Base-by-base conservation (phyloP, 1,140 invertebrate genomes). In the Trachymyrmex septentrionalis region DNA sequence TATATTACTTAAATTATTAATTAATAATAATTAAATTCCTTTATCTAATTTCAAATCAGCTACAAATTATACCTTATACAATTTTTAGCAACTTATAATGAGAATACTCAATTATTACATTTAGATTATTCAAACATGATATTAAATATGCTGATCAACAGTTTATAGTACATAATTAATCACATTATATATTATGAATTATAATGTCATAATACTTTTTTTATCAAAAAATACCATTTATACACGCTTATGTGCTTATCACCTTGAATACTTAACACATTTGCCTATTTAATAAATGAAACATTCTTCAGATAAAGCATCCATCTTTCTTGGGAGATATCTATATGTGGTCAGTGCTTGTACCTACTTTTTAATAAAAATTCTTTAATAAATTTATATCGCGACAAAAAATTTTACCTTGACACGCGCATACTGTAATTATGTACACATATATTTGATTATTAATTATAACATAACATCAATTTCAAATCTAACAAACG, bases 141-240 rank as follows among this genome's bases (percentile, higher is more conserved):
- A 34, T 4, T 55, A 21, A 24, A 30, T 48, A 64, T 48, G 9
- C 14, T 44, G 34, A 38, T 44, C 5, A 61, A 76, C n/a, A 14
- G 19, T 63, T 63, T 64, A 64, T 16, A 34, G 6, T 72, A 34
- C 7, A 76, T 14, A 16, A 27, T 44, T 16, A 34, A 27, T 53
- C 14, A 48, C 21, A n/a, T 44, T 38, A 21, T 38, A 12, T 21
- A 16, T 2, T 6, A 10, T 19, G 9, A 53, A 61, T 59, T 19
- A 63, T n/a, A 77, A 63, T 27, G 44, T 27, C 0, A 9, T 34
- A 59, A 21, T 7, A 77, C 12, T 77, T 63, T 48, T 34, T 34
- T 77, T 77, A 76, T 38, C 73, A 19, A 76, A 67, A 69, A 48
- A 16, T 7, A 24, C 2, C 12, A 4, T 16, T 24, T 44, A n/a